Percentiles rank a stretch among this genome's conserved stretches.
These are phyloP conservation scores for Ceyx melanurus DNA, from an alignment of 2,113 vertebrate genomes.

Conservation along the genomic window DNA sequence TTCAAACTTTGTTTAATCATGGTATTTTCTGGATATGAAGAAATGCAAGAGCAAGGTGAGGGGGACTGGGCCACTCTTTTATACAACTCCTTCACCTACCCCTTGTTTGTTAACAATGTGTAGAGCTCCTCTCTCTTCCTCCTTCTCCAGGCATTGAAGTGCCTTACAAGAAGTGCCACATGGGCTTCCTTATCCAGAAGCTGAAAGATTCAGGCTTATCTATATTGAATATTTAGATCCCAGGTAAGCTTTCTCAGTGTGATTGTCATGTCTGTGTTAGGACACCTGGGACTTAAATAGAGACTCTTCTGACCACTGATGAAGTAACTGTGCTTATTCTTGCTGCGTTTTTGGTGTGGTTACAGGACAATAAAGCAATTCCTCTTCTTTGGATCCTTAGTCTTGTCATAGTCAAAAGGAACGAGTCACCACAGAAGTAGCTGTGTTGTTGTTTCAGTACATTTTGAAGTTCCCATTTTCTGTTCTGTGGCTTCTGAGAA, in stretches of 20 bases:
- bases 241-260: not conserved
- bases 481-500: not conserved
- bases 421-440: not conserved
- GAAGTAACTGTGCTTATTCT: not conserved
- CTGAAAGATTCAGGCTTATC: not conserved
- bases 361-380: not conserved
- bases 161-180: not conserved
- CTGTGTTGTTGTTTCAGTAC: not conserved
- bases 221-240: not conserved
- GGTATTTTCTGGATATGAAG: not conserved
- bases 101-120: not conserved
- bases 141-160: not conserved
- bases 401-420: not conserved
- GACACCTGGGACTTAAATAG: not conserved
- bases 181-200: not conserved
- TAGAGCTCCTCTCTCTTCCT: not conserved
- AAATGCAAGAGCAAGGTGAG: not conserved
- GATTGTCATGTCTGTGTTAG: not conserved
- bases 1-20: not conserved
- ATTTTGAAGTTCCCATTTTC: not conserved
- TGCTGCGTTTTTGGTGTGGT: not conserved
- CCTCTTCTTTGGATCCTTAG: not conserved
- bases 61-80: not conserved
- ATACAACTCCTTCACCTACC: not conserved
- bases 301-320: not conserved